Conservation (phyloP, 2,113 vertebrate species). For the Paedocypris sp. region DNA sequence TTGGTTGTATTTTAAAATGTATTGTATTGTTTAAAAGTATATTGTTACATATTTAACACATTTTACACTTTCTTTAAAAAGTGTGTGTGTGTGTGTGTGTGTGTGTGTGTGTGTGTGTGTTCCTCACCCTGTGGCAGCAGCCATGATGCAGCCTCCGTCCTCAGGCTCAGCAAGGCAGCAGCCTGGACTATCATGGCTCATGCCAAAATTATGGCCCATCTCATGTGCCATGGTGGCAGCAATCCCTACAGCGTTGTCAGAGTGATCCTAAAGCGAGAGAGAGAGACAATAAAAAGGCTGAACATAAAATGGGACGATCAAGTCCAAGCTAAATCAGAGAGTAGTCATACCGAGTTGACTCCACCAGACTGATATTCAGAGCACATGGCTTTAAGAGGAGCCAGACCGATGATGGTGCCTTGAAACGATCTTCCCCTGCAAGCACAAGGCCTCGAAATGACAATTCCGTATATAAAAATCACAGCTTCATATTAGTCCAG, state of each 20-base stretch:
- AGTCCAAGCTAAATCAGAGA: background rate
- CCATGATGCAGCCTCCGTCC: slow-evolving; percentile 96
- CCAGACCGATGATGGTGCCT: slow-evolving; percentile 88
- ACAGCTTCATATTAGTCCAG: no score
- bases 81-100: no score
- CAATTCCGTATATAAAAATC: background rate
- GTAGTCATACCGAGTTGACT: slow-evolving; percentile 78
- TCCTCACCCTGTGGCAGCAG: slow-evolving; percentile 85
- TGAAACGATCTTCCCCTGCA: slow-evolving; percentile 79
- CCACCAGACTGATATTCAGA: slow-evolving; percentile 92
- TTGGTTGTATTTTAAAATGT: no score
- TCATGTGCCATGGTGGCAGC: slow-evolving; percentile 94
- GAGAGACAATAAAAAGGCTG: background rate
- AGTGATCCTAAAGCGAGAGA: slow-evolving; percentile 42
- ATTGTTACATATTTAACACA: no score
- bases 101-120: no score
- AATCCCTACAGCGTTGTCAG: slow-evolving; percentile 76
- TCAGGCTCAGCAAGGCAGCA: slow-evolving; percentile 74
- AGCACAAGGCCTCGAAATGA: slow-evolving; percentile 37
- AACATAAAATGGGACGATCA: background rate
- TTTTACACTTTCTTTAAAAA: no score
- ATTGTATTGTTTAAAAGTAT: background rate
- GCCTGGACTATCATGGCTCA: slow-evolving; percentile 78
- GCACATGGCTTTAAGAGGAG: slow-evolving; percentile 92
- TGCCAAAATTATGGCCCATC: slow-evolving; percentile 97